These are phyloP conservation scores for Sebastes diploproa DNA, from an alignment of 2,797 vertebrate species.

Conservation along the genomic window DNA sequence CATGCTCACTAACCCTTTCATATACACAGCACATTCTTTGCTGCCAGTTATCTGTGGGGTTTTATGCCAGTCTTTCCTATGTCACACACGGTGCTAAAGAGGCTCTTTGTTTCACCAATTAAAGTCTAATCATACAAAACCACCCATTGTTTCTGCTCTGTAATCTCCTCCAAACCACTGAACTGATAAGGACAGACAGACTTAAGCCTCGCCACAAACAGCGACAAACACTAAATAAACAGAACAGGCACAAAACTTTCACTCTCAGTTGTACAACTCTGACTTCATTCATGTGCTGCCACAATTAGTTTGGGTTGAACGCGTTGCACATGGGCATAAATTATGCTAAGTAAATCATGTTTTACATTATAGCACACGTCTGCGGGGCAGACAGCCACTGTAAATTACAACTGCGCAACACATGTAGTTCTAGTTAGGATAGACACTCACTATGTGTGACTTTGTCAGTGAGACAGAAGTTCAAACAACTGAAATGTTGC, in stretches of 20 bases:
- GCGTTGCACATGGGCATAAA: slow-evolving; percentile 38
- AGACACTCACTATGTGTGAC: slow-evolving; percentile 8
- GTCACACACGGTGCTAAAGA: slow-evolving; percentile 50
- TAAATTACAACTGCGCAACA: slow-evolving; percentile 51
- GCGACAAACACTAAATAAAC: slow-evolving; percentile 34
- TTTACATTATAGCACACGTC: slow-evolving; percentile 49
- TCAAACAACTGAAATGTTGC: background rate
- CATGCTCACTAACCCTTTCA: slow-evolving; percentile 55
- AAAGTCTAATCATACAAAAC: slow-evolving; percentile 64
- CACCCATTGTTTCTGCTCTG: slow-evolving; percentile 53
- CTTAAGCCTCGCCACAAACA: slow-evolving; percentile 55
- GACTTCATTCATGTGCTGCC: slow-evolving; percentile 15
- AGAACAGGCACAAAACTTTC: background rate
- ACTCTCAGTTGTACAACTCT: background rate
- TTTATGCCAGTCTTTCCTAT: slow-evolving; percentile 45
- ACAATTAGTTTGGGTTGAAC: slow-evolving; percentile 8
- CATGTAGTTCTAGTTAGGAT: slow-evolving; percentile 35
- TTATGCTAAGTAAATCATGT: slow-evolving; percentile 52
- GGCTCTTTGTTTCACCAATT: slow-evolving; percentile 69
- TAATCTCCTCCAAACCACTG: slow-evolving; percentile 60
- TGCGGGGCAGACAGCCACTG: slow-evolving; percentile 41
- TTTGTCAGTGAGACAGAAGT: slow-evolving; percentile 2
- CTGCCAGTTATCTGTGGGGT: slow-evolving; percentile 45
- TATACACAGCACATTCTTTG: slow-evolving; percentile 52
- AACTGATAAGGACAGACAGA: slow-evolving; percentile 59